phyloP scores from a whole-genome alignment of 2,113 vertebrate genomes.

The Acrocephalus arundinaceus region DNA sequence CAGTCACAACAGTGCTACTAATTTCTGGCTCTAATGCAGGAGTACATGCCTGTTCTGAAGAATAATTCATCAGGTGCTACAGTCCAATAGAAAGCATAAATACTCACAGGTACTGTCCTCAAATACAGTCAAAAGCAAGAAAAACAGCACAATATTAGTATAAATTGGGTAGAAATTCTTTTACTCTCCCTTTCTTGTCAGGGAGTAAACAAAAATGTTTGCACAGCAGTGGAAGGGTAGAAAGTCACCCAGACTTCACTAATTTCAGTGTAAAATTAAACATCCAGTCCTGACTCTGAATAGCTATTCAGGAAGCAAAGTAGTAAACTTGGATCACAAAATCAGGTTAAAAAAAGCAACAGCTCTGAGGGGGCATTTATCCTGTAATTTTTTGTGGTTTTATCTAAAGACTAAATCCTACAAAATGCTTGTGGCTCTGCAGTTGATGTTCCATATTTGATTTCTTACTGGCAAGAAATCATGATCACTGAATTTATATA shows the following conservation, averaged over 20 bases:
- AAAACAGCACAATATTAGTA: not conserved
- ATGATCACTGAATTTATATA: not conserved
- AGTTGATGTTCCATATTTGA: not conserved
- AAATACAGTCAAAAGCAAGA: not conserved
- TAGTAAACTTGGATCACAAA: not conserved
- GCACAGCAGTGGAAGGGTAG: not conserved
- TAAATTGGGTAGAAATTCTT: not conserved
- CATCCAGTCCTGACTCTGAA: not conserved
- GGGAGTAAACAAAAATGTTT: not conserved
- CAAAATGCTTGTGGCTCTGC: not conserved
- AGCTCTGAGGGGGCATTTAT: not conserved
- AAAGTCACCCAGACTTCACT: not conserved
- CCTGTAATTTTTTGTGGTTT: not conserved
- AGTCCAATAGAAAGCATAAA: not conserved
- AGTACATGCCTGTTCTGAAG: not conserved
- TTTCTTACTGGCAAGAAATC: not conserved
- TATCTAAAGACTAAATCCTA: not conserved
- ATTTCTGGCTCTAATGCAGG: not conserved
- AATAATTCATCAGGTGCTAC: not conserved
- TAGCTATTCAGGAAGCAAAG: not conserved
- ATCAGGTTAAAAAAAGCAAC: not conserved
- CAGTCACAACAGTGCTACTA: not conserved
- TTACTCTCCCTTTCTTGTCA: not conserved
- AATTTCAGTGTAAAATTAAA: not conserved
- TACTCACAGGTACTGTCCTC: not conserved